Percentiles rank a stretch among this genome's conserved stretches.
These are phyloP conservation scores for Cephus nigrinus DNA, from an alignment of 2,888 invertebrate genomes.

Conservation along the genomic window DNA sequence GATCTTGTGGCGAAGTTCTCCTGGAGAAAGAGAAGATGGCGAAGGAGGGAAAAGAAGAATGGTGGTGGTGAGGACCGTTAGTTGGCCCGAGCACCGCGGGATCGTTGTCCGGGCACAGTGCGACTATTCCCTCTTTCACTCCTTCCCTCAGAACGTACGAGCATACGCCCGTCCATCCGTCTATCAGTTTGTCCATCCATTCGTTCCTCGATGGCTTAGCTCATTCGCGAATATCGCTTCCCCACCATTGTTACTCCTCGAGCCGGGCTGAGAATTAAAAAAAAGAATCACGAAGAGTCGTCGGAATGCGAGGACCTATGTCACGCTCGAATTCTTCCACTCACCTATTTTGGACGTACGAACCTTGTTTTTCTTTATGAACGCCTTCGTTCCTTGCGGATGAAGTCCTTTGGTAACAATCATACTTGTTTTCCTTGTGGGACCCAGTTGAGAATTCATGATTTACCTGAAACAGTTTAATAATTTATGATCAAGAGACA, in stretches of 20 bases:
- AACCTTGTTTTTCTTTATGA: no score
- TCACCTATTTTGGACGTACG: neutral
- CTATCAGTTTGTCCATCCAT: constrained; percentile 11
- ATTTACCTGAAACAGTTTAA: no score
- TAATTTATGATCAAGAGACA: no score
- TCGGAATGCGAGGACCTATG: neutral
- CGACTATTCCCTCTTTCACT: constrained; percentile 37
- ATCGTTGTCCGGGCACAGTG: constrained; percentile 63
- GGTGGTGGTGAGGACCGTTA: constrained; percentile 63
- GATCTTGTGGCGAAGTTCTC: constrained; percentile 16
- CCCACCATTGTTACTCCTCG: neutral
- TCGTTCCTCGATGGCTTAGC: constrained; percentile 11
- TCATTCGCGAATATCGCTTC: constrained; percentile 6
- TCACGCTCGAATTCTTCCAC: neutral
- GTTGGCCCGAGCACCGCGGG: constrained; percentile 63
- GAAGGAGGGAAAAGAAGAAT: constrained; percentile 17
- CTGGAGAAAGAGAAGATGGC: constrained; percentile 7
- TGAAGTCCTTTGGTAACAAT: no score
- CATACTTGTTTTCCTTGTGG: no score
- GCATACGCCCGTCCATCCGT: constrained; percentile 4
- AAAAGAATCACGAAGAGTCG: constrained; percentile 2
- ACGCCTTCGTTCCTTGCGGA: no score
- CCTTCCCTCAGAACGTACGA: constrained; percentile 5
- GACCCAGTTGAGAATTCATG: no score
- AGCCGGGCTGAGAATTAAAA: neutral